Evolutionary conservation across 2,113 vertebrate genomes (phyloP).

Genomic region (Clinocottus analis): DNA sequence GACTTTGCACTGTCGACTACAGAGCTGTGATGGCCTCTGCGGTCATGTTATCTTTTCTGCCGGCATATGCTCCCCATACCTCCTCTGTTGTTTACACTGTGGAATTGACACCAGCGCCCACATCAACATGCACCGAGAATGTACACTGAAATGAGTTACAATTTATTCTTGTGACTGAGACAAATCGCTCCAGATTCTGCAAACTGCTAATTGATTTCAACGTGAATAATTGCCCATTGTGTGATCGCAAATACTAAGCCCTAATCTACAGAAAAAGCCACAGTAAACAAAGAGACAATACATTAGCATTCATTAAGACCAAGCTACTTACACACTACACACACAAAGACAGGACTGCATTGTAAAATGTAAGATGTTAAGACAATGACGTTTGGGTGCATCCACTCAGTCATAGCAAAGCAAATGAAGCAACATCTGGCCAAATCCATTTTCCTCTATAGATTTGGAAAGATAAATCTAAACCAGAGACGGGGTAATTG

Average conservation of each 20-base stretch:
- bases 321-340: background rate
- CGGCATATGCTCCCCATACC: background rate
- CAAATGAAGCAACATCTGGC: slow-evolving; percentile 55
- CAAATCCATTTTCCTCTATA: slow-evolving; percentile 40
- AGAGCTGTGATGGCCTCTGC: background rate
- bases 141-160: slow-evolving; percentile 8
- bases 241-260: slow-evolving; percentile 27
- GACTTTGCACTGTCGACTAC: slow-evolving; percentile 33
- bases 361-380: slow-evolving; percentile 40
- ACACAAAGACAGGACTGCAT: too few relatives aligned
- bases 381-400: slow-evolving; percentile 23
- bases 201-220: slow-evolving; percentile 41
- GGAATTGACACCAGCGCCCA: background rate
- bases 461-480: slow-evolving; percentile 49
- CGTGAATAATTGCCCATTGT: slow-evolving; percentile 34
- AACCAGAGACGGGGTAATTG: slow-evolving; percentile 24
- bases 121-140: slow-evolving; percentile 1
- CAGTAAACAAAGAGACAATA: slow-evolving; percentile 28
- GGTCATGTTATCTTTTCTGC: slow-evolving; percentile 17
- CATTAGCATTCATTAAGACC: slow-evolving; percentile 45
- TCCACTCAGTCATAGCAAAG: slow-evolving; percentile 25
- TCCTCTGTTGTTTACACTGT: slow-evolving; percentile 16
- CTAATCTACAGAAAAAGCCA: slow-evolving; percentile 30
- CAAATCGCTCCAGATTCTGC: background rate
- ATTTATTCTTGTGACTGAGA: slow-evolving; percentile 1